These are phyloP conservation scores for Allygus modestus DNA, from an alignment of 2,888 invertebrate species.

Conservation along the genomic window DNA sequence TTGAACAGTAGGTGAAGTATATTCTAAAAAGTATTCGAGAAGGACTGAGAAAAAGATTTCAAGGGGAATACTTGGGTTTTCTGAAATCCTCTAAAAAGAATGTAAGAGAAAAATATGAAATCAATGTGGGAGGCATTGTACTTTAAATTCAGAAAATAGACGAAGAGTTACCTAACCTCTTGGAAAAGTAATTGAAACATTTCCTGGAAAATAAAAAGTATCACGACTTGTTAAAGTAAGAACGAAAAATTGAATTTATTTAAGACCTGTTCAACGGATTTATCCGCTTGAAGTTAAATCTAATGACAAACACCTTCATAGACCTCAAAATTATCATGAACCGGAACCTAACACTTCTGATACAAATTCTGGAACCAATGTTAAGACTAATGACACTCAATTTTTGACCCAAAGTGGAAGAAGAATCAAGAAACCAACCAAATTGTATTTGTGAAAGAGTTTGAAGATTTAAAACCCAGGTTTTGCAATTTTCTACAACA, in stretches of 20 bases:
- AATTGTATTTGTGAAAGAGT: not conserved
- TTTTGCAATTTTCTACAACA: not conserved
- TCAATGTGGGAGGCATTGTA: not conserved
- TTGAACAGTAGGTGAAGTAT: not conserved
- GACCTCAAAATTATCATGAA: not conserved
- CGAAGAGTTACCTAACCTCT: not conserved
- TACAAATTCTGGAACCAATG: not conserved
- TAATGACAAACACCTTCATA: not conserved
- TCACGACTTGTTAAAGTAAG: not conserved
- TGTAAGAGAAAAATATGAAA: not conserved
- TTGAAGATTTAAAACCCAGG: not conserved
- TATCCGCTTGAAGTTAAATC: not conserved
- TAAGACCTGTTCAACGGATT: not conserved
- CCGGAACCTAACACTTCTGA: not conserved
- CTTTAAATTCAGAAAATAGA: not conserved
- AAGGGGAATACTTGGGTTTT: conserved; percentile 8
- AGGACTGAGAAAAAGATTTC: not conserved
- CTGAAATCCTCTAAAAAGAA: not conserved
- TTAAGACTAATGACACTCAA: not conserved
- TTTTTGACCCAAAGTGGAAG: not conserved
- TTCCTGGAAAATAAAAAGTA: not conserved
- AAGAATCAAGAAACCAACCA: not conserved
- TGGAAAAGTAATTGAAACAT: conserved; percentile 1
- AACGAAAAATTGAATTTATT: not conserved
- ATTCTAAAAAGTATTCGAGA: not conserved